Percentiles rank a stretch among this genome's conserved stretches.
These are phyloP conservation scores for Acanthornis magna DNA, from an alignment of 2,797 vertebrate genomes.

Conservation along the genomic window DNA sequence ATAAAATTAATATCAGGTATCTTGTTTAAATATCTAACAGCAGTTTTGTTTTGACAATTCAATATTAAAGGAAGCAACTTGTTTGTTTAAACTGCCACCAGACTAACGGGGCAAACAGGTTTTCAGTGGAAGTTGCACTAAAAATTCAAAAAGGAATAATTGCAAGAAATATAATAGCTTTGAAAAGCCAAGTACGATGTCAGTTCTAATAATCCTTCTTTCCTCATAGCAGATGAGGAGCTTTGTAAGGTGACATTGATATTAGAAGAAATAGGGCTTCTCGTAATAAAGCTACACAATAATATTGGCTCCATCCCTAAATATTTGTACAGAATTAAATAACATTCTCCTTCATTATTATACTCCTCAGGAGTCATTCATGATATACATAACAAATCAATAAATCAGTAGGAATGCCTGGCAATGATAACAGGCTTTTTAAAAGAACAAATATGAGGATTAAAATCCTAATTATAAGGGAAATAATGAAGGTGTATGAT, in stretches of 20 bases:
- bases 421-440: conserved; percentile 7
- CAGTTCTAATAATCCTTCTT: neutral
- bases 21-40: neutral
- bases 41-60: neutral
- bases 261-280: conserved; percentile 15
- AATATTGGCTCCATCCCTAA: neutral
- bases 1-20: neutral
- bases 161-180: neutral
- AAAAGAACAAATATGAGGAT: conserved; percentile 49
- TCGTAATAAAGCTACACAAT: neutral
- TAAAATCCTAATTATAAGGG: conserved; percentile 53
- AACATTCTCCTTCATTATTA: conserved; percentile 35
- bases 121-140: neutral
- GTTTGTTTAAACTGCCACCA: neutral
- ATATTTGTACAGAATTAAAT: conserved; percentile 40
- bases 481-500: conserved; percentile 33
- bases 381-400: conserved; percentile 52
- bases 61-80: neutral
- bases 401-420: conserved; percentile 38
- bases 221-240: neutral
- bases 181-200: conserved; percentile 22
- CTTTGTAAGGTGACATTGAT: conserved; percentile 27
- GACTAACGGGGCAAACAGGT: neutral
- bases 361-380: conserved; percentile 19
- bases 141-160: conserved; percentile 14